Percentiles rank a stretch among this genome's conserved stretches.
Conservation (phyloP, 1,140 invertebrate species). For the Colletes latitarsis region DNA sequence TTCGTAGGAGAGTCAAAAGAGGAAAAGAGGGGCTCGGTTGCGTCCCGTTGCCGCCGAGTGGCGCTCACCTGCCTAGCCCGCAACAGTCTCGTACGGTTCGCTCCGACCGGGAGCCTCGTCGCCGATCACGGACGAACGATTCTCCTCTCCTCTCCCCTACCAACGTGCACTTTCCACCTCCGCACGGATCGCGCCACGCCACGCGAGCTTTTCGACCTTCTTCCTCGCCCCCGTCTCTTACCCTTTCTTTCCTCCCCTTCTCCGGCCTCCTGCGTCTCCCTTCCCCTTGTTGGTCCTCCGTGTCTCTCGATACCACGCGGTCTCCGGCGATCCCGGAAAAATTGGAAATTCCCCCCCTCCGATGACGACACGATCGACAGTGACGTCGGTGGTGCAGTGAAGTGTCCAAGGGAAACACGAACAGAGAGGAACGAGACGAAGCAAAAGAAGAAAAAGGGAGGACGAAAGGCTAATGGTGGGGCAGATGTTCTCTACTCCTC, state of each 20-base stretch:
- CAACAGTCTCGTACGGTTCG: constrained; percentile 67
- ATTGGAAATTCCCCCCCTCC: not conserved
- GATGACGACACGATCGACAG: not conserved
- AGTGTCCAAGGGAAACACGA: constrained; percentile 25
- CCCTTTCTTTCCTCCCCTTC: constrained; percentile 10
- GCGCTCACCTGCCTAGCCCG: constrained; percentile 69
- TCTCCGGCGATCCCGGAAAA: not conserved
- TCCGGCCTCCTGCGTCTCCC: not conserved
- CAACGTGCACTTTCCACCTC: constrained; percentile 54
- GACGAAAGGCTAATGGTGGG: constrained; percentile 51
- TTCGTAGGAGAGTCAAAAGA: constrained; percentile 62
- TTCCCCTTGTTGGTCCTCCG: not conserved
- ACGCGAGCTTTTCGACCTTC: constrained; percentile 50
- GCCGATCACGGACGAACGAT: constrained; percentile 54
- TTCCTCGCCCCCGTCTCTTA: constrained; percentile 41
- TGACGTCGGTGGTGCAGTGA: constrained; percentile 35
- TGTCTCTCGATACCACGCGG: not conserved
- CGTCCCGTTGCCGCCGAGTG: constrained; percentile 66
- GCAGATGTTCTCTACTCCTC: constrained; percentile 57
- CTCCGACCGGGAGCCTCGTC: constrained; percentile 62
- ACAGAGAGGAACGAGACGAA: not conserved
- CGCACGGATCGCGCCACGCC: constrained; percentile 30
- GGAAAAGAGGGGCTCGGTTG: constrained; percentile 66
- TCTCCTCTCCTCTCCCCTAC: constrained; percentile 60
- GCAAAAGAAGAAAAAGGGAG: constrained; percentile 46